Base-by-base conservation (phyloP, 2,113 vertebrate species). In the Neoarius graeffei region DNA sequence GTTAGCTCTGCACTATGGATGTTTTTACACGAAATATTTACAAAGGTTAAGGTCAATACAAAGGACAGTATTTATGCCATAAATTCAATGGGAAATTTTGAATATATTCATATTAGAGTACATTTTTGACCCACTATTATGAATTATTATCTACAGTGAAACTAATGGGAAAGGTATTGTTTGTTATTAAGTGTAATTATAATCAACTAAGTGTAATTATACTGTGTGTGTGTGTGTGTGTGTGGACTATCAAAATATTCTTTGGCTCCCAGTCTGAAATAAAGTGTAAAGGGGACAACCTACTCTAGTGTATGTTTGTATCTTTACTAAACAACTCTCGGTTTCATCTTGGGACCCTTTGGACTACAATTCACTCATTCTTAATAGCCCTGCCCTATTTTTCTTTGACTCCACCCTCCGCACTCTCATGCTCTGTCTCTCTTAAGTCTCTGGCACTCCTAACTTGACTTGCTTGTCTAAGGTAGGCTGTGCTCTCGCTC, bases 381-480 rank as follows among this genome's bases (percentile, higher is more conserved):
- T 88, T 85, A 82, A 77, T 83, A 80, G 52, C 89, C 88, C 80
- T 87, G 81, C 87, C 84, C 89, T 87, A 87, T 91, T 90, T 84
- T 86, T 81, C 88, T 89, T 59, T 89, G 64, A 86, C 87, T 62
- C 87, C 83, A 76, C 89, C 90, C 85, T 76, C 59, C 17, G 27
- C 88, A 60, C 90, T 89, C 89, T 64, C 87, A 80, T 88, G 52
- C 81, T 50, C 83, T 81, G 86, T 74, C 85, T 74, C 88, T 84
- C 85, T 74, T 84, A 89, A 87, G 85, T 90, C 87, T 87, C 91
- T 82, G 79, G 81, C 90, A 81, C 87, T 88, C 23, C 93, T 94
- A 62, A 93, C 91, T 94, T 91, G 92, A 95, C 95, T 93, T 94
- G 95, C 94, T 95, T 95, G 95, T 95, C 94, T 94, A 87, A 94